Evolutionary conservation across 2,113 vertebrate species (phyloP).

Genomic region (Forbesichthys agassizii): DNA sequence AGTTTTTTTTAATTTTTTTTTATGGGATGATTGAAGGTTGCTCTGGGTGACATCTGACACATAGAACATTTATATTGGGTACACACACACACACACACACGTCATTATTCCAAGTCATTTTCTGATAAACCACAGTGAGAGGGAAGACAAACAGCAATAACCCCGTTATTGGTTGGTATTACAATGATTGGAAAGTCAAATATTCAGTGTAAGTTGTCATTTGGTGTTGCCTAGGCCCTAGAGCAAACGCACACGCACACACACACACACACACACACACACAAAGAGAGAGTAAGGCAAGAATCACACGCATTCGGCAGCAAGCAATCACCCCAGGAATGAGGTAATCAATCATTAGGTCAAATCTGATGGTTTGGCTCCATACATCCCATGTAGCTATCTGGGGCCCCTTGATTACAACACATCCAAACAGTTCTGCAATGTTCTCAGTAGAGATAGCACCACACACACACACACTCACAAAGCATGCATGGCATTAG

Average conservation of each 20-base stretch:
- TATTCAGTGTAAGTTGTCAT: neutral
- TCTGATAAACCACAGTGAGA: neutral
- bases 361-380: conserved; percentile 18
- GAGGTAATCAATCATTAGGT: conserved; percentile 12
- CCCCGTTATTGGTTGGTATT: neutral
- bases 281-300: neutral
- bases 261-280: neutral
- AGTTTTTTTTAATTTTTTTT: too few relatives aligned
- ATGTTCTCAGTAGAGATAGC: conserved; percentile 7
- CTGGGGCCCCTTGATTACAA: neutral
- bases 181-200: neutral
- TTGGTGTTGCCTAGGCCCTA: neutral
- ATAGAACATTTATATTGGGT: neutral
- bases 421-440: neutral
- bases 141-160: neutral
- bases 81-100: neutral
- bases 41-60: neutral
- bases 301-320: neutral
- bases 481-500: neutral
- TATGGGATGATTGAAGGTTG: too few relatives aligned
- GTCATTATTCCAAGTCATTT: neutral
- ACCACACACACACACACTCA: neutral
- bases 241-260: neutral
- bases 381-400: conserved; percentile 3
- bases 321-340: neutral